Percentiles rank a stretch among this genome's conserved stretches.
Conservation (phyloP, 2,797 vertebrate species). For the Florisuga fusca region DNA sequence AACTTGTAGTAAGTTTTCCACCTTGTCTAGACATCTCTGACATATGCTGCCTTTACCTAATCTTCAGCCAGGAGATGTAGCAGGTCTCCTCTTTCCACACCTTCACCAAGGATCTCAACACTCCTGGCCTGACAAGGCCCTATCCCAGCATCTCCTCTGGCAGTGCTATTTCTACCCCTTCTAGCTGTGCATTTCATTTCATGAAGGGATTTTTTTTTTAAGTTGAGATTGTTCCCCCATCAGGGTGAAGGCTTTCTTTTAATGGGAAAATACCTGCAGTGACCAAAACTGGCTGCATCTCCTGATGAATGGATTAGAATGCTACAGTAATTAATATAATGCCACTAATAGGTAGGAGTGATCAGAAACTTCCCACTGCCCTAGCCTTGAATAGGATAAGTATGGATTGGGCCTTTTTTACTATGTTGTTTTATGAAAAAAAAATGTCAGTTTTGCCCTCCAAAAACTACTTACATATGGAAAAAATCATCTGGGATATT, state of each 20-base stretch:
- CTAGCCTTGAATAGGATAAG: neutral
- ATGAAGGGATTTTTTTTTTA: neutral
- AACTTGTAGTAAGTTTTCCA: slow-evolving; percentile 12
- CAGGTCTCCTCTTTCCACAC: neutral
- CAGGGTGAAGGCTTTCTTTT: neutral
- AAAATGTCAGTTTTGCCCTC: neutral
- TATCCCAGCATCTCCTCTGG: neutral
- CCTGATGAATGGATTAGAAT: neutral
- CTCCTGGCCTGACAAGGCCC: neutral
- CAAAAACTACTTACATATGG: neutral
- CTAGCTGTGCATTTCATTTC: neutral
- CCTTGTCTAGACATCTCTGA: slow-evolving; percentile 45
- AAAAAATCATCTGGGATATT: neutral
- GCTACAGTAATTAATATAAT: neutral
- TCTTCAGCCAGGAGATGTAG: neutral
- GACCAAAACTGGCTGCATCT: neutral
- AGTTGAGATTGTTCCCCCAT: neutral
- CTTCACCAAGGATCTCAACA: neutral
- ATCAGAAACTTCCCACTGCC: neutral
- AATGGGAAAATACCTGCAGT: neutral
- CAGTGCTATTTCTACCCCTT: neutral
- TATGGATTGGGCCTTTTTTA: neutral
- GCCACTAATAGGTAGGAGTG: neutral
- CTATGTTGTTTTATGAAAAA: neutral
- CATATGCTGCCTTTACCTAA: neutral